phyloP scores from a whole-genome alignment of 2,797 vertebrate species.

The Chiroxiphia lanceolata region DNA sequence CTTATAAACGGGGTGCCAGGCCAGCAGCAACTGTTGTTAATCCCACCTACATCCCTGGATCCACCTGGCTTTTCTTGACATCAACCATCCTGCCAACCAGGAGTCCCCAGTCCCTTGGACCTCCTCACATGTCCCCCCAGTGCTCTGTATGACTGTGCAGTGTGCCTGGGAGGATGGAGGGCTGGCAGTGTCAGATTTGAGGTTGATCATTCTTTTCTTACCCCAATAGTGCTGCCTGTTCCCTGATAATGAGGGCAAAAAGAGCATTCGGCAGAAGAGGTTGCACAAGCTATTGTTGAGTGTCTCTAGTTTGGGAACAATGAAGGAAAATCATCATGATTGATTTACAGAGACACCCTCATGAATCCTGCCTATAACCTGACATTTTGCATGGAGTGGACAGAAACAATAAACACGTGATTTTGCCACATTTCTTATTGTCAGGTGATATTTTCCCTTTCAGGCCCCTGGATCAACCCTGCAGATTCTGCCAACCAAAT shows the following conservation, averaged over 20 bases:
- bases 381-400: background rate
- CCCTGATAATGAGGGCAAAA: background rate
- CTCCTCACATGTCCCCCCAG: background rate
- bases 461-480: background rate
- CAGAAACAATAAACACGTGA: background rate
- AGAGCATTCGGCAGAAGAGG: background rate
- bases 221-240: background rate
- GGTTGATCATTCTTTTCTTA: background rate
- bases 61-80: background rate
- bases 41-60: background rate
- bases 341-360: background rate
- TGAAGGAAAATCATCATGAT: background rate
- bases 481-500: background rate
- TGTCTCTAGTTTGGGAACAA: background rate
- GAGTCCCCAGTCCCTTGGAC: background rate
- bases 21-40: background rate
- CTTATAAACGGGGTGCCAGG: background rate
- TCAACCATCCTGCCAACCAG: background rate
- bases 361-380: background rate
- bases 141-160: background rate
- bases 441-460: background rate
- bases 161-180: background rate
- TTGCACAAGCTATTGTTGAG: background rate
- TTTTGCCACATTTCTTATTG: background rate
- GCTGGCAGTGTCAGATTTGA: background rate